Percentiles rank a stretch among this genome's conserved stretches.
phyloP scores from a whole-genome alignment of 2,888 invertebrate species.

The Chironomus tentans region DNA sequence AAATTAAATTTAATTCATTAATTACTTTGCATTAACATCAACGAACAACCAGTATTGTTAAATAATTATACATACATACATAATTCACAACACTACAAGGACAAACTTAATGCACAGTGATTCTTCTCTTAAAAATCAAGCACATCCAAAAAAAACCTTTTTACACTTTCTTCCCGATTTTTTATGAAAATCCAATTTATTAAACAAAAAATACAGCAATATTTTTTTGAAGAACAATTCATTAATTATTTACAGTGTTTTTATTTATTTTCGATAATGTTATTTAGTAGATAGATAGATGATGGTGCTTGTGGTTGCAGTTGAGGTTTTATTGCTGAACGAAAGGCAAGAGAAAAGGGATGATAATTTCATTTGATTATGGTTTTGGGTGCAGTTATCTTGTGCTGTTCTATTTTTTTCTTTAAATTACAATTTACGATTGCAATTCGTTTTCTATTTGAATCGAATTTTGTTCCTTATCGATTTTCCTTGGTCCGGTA shows the following conservation, averaged over 20 bases:
- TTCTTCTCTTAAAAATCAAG: background rate
- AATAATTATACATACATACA: no score
- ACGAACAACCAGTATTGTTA: no score
- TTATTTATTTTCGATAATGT: conserved; percentile 16
- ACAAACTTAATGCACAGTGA: background rate
- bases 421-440: conserved; percentile 1
- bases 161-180: background rate
- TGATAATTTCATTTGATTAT: conserved; percentile 6
- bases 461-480: background rate
- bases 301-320: background rate
- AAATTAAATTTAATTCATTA: no score
- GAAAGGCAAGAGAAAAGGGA: background rate
- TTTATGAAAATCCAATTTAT: conserved; percentile 17
- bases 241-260: conserved; percentile 15
- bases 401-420: background rate
- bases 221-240: background rate
- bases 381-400: conserved; percentile 7
- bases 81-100: no score
- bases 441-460: background rate
- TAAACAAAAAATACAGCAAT: background rate
- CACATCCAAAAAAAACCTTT: background rate
- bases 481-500: background rate
- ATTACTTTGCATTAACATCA: no score
- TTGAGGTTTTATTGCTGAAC: background rate
- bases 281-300: background rate